Evolutionary conservation across 2,797 vertebrate species (phyloP), one percentile per base, ranked within the genome.

Genomic region (Allenopithecus nigroviridis): DNA sequence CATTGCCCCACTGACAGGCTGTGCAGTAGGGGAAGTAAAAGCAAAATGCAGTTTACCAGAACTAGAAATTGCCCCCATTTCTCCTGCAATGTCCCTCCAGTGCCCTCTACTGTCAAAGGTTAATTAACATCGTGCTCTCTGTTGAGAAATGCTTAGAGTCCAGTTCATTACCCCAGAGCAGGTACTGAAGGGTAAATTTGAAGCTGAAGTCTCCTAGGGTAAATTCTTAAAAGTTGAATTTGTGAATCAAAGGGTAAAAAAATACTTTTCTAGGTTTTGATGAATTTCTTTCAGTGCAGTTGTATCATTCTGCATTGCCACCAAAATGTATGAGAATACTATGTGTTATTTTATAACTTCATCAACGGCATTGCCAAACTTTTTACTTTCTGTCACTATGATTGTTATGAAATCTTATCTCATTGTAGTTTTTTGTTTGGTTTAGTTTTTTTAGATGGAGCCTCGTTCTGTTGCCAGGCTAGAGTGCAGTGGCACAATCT

Each of bases 61-160:
- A 50, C 39, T 26, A 50, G 19, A 76, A 68, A 43, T 2, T 55
- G 80, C 61, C 96, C 95, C 75, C 41, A 19, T 46, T 61, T 64
- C 36, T 88, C 79, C 46, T 16, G 36, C 53, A 50, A 1, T 55
- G 88, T 85, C 91, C 80, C 59, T 78, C 84, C 5, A 5, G 92
- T 41, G 78, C 97, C 94, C 95, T 97, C 97, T 97, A 78, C 91
- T 55, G 95, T 74, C 88, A 24, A 91, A 70, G n/a, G 5, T 43
- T 22, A 50, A 17, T 43, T 14, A 50, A 17, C 57, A 64, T 28
- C 1, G 33, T 8, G n/a, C 33, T 70, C 30, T 76, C 79, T 43
- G 78, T 22, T 68, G 26, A 57, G 33, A 76, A 75, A 74, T 2
- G n/a, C 28, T 53, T 41, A 0, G 24, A n/a, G n/a, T 30, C 70